Conservation (phyloP, 2,113 vertebrate species). For the Donacobius atricapilla region DNA sequence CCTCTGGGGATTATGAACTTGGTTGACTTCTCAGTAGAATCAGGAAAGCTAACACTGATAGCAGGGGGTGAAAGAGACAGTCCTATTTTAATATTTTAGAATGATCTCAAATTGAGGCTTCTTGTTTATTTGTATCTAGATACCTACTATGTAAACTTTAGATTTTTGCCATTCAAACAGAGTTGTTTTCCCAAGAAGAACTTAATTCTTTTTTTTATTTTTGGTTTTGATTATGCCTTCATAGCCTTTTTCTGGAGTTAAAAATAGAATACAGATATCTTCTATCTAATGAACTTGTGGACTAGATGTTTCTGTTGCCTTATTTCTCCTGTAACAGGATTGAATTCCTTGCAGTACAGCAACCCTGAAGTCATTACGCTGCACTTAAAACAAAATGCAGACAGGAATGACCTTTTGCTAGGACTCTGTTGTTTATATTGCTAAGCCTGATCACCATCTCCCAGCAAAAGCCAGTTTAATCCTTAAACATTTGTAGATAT, state of each 20-base stretch:
- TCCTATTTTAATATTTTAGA: not conserved
- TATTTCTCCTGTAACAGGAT: not conserved
- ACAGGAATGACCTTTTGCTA: not conserved
- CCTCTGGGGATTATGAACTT: not conserved
- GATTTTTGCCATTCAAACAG: not conserved
- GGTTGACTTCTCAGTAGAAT: not conserved
- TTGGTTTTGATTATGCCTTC: not conserved
- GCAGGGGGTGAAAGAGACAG: not conserved
- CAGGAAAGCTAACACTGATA: not conserved
- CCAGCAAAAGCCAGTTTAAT: not conserved
- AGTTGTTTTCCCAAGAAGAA: not conserved
- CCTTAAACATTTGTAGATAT: not conserved
- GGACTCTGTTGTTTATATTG: not conserved
- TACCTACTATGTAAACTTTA: not conserved
- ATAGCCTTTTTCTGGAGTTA: not conserved
- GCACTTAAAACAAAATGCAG: not conserved
- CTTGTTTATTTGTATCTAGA: not conserved
- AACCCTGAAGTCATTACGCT: not conserved
- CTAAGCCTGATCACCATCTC: not conserved
- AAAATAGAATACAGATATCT: not conserved
- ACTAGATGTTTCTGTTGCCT: not conserved
- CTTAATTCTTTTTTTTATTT: not conserved
- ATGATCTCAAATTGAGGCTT: not conserved
- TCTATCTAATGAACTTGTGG: not conserved
- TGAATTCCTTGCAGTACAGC: constrained; percentile 4